Conservation (phyloP, 2,888 invertebrate genomes). For the Caenorhabditis uteleia region DNA sequence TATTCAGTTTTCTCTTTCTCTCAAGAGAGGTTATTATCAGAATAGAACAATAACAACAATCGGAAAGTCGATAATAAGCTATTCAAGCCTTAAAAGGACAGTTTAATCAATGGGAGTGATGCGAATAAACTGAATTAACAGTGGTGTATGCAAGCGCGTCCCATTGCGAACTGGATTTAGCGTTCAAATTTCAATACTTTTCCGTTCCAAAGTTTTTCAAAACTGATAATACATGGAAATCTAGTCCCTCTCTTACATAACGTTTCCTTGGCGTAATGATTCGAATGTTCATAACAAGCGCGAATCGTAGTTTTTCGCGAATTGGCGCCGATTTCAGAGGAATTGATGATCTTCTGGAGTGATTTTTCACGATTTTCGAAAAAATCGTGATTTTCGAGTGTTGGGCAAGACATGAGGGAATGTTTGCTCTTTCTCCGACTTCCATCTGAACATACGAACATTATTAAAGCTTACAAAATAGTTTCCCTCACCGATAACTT, state of each 20-base stretch:
- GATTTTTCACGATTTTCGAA: slow-evolving; percentile 8
- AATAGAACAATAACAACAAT: no score
- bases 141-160: no score
- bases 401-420: slow-evolving; percentile 12
- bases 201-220: no score
- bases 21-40: no score
- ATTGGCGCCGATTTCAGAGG: not conserved
- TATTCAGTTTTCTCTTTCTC: no score
- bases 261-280: slow-evolving; percentile 24
- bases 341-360: slow-evolving; percentile 7
- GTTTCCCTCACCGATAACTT: not conserved
- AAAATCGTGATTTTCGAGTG: slow-evolving; percentile 7
- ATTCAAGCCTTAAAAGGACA: no score
- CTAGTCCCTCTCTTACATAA: slow-evolving; percentile 10
- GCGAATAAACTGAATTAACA: no score
- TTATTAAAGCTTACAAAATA: not conserved
- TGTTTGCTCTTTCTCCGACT: slow-evolving; percentile 10
- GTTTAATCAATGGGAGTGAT: no score
- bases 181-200: no score
- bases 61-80: no score
- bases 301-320: slow-evolving; percentile 5
- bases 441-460: slow-evolving; percentile 14
- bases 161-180: no score
- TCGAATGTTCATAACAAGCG: slow-evolving; percentile 18
- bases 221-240: not conserved